Conservation (phyloP, 2,888 invertebrate species). For the Melanchra persicariae region DNA sequence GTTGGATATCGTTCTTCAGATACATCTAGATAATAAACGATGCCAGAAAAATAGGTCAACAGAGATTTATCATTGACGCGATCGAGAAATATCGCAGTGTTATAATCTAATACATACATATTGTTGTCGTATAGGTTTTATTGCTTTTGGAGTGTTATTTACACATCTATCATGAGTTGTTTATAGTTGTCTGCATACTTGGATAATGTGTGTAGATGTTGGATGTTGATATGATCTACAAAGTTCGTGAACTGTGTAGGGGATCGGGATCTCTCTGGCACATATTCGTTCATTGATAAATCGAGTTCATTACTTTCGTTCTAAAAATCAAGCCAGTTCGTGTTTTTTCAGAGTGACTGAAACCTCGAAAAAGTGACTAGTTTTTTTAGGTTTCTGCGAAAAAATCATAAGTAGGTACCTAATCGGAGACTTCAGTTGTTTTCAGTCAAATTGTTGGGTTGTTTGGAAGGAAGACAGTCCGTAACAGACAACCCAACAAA, state of each 20-base stretch:
- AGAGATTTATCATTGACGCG: conserved; percentile 52
- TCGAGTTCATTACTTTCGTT: conserved; percentile 34
- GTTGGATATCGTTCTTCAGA: conserved; percentile 41
- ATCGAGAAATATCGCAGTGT: conserved; percentile 50
- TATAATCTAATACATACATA: conserved; percentile 49
- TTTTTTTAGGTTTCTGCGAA: no score
- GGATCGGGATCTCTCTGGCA: conserved; percentile 21
- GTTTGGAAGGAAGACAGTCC: no score
- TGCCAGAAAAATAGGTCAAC: conserved; percentile 52
- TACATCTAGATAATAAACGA: conserved; percentile 49
- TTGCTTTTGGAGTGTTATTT: conserved; percentile 42
- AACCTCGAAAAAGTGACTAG: not conserved
- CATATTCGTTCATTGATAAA: conserved; percentile 40
- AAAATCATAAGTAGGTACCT: no score
- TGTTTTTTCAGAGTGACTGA: not conserved
- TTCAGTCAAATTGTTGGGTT: no score
- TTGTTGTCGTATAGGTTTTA: conserved; percentile 45
- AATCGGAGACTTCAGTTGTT: no score
- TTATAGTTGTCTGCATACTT: conserved; percentile 22
- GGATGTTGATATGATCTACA: conserved; percentile 21
- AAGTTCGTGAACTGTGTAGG: conserved; percentile 22
- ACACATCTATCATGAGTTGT: conserved; percentile 37
- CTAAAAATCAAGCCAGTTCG: conserved; percentile 15
- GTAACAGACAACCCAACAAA: no score
- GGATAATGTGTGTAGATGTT: conserved; percentile 13